Conservation (phyloP, 2,113 vertebrate genomes). For the Carollia perspicillata region DNA sequence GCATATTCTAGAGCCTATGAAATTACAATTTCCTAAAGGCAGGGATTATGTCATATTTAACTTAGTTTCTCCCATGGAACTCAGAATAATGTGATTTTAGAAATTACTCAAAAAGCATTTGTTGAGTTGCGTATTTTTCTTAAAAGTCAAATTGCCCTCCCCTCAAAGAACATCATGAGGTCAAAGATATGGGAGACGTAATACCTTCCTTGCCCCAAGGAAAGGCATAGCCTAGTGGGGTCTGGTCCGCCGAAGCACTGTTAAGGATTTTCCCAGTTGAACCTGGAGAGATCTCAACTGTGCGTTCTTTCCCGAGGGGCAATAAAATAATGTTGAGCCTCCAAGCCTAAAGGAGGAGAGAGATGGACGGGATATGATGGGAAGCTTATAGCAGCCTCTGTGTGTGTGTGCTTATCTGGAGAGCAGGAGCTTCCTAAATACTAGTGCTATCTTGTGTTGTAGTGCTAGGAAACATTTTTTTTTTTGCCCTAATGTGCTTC, state of each 20-base stretch:
- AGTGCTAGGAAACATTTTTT: background rate
- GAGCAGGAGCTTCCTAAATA: background rate
- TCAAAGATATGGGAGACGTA: background rate
- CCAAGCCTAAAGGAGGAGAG: background rate
- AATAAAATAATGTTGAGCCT: background rate
- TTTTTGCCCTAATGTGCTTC: background rate
- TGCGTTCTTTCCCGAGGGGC: background rate
- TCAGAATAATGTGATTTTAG: background rate
- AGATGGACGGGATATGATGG: background rate
- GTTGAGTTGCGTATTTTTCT: background rate
- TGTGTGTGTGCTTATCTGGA: background rate
- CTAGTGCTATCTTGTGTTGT: background rate
- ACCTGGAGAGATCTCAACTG: background rate
- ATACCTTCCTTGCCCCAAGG: background rate
- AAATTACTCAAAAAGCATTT: background rate
- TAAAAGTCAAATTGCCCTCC: background rate
- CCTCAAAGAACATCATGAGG: background rate
- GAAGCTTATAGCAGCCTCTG: background rate
- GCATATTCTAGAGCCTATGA: background rate
- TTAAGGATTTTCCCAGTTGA: background rate
- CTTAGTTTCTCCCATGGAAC: background rate
- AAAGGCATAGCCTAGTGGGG: background rate
- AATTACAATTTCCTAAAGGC: background rate
- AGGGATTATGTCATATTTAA: background rate
- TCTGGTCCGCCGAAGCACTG: background rate